A percentile compares a stretch with the other conserved stretches of the same genome.
Conservation (phyloP, 2,888 invertebrate species). For the Rhingia campestris region DNA sequence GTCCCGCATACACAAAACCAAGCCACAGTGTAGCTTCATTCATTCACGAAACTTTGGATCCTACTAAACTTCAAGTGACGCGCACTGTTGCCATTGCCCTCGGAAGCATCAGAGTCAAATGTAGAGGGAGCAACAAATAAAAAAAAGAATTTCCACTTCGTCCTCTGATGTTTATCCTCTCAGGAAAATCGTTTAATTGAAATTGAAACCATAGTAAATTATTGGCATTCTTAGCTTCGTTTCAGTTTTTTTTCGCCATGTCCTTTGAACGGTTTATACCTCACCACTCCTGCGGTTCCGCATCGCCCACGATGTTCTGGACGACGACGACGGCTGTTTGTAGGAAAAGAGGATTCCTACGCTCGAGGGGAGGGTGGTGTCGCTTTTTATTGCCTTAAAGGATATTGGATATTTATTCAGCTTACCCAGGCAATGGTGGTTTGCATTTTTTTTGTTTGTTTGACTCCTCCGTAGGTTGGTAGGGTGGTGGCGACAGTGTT, state of each 20-base stretch:
- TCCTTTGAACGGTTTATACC: conserved; percentile 43
- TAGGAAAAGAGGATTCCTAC: conserved; percentile 19
- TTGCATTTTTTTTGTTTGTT: conserved; percentile 3
- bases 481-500: conserved; percentile 44
- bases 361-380: conserved; percentile 34
- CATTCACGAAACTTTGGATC: conserved; percentile 39
- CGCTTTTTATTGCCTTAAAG: conserved; percentile 63
- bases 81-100: conserved; percentile 23
- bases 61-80: conserved; percentile 45
- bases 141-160: conserved; percentile 19
- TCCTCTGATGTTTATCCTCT: conserved; percentile 53
- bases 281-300: conserved; percentile 55
- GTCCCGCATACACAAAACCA: conserved; percentile 44
- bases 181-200: conserved; percentile 70
- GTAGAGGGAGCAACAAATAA: not conserved
- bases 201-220: conserved; percentile 70
- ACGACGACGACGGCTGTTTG: conserved; percentile 1
- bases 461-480: not conserved
- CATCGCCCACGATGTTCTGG: conserved; percentile 3
- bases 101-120: conserved; percentile 12
- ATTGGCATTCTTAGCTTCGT: conserved; percentile 64
- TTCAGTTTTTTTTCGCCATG: conserved; percentile 4
- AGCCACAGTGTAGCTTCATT: conserved; percentile 45
- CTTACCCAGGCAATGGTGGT: conserved; percentile 42
- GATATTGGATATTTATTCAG: conserved; percentile 59